Evolutionary conservation across 2,797 vertebrate genomes (phyloP).

Genomic region (Coilia nasus): DNA sequence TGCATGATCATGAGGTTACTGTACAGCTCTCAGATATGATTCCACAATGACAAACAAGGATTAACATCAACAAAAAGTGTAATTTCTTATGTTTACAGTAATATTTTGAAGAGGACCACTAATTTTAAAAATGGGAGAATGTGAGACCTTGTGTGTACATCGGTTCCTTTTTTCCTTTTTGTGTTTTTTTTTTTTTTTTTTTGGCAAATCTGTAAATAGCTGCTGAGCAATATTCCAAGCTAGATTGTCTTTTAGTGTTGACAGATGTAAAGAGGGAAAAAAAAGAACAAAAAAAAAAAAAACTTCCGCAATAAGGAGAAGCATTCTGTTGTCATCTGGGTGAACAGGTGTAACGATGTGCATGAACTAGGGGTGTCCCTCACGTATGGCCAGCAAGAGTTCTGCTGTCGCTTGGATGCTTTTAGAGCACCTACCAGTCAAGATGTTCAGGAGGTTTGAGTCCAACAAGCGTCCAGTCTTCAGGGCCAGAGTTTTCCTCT

Average conservation of each 20-base stretch:
- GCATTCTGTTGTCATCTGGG: constrained; percentile 32
- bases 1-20: constrained; percentile 65
- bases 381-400: not conserved
- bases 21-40: constrained; percentile 60
- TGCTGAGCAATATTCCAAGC: constrained; percentile 75
- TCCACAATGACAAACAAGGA: constrained; percentile 53
- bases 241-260: constrained; percentile 70
- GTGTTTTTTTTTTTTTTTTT: constrained; percentile 55
- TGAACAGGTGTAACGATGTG: constrained; percentile 50
- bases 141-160: constrained; percentile 68
- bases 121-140: constrained; percentile 67
- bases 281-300: constrained; percentile 37
- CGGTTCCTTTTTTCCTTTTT: constrained; percentile 48
- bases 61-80: constrained; percentile 60
- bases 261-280: constrained; percentile 45
- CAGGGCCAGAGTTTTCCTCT: not conserved
- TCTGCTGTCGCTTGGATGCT: constrained; percentile 45
- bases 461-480: constrained; percentile 11
- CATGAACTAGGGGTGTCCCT: constrained; percentile 39
- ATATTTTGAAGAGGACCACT: constrained; percentile 75
- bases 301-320: constrained; percentile 49
- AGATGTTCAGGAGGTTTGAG: not conserved
- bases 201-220: constrained; percentile 77
- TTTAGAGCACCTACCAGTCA: constrained; percentile 1
- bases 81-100: constrained; percentile 75